A percentile compares a stretch with the other conserved stretches of the same genome.
Evolutionary conservation across 1,140 invertebrate genomes (phyloP).

Genomic region (Drosophila kurseongensis): DNA sequence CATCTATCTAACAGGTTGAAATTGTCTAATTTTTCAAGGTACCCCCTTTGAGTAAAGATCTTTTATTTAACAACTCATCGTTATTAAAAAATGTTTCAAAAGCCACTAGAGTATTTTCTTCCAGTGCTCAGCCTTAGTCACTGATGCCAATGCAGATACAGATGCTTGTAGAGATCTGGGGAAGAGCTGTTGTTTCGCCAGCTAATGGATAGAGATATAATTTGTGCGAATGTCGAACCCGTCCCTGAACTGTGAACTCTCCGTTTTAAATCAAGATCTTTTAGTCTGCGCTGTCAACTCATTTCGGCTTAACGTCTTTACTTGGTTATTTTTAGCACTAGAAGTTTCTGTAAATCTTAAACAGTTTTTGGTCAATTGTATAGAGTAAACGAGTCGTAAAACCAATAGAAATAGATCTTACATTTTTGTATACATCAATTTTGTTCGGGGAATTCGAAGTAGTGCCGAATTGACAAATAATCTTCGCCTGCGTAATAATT

Average conservation of each 20-base stretch:
- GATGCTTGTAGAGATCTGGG: not conserved
- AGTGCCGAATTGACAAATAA: not conserved
- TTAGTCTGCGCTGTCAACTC: not conserved
- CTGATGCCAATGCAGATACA: constrained; percentile 1
- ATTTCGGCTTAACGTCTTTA: not conserved
- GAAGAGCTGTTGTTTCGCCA: constrained; percentile 10
- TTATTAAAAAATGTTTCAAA: too few species aligned
- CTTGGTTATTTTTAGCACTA: not conserved
- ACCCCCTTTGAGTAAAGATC: too few species aligned
- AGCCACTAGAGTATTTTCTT: not conserved
- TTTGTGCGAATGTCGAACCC: not conserved
- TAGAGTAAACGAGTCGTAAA: too few species aligned
- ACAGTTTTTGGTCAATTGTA: not conserved
- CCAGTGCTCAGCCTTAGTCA: not conserved
- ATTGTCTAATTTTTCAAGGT: too few species aligned
- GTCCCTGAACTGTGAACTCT: constrained; percentile 30
- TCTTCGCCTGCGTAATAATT: not conserved
- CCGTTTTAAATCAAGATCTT: not conserved
- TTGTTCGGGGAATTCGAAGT: not conserved
- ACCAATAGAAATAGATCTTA: too few species aligned
- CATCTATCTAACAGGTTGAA: too few species aligned
- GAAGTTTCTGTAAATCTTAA: not conserved
- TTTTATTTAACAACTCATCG: too few species aligned
- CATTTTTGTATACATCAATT: too few species aligned
- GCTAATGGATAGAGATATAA: constrained; percentile 24